phyloP scores from a whole-genome alignment of 37 sponge, comb jelly and placozoan species.

The Haliclona indistincta region DNA sequence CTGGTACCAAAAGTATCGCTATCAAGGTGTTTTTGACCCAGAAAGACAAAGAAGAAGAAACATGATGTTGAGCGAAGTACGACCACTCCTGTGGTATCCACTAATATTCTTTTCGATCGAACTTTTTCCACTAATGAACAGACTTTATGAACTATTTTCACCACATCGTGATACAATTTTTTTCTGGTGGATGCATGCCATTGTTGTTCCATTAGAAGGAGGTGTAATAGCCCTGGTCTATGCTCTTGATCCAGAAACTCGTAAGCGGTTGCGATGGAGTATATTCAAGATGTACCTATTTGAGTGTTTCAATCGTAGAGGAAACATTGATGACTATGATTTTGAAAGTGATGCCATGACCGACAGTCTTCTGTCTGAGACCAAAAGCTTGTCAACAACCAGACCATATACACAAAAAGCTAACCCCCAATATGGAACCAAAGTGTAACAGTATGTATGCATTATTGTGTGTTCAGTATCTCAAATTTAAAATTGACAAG shows the following conservation, averaged over 20 bases:
- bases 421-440: no score
- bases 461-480: no score
- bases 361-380: no score
- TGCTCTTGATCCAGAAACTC: conserved; percentile 52
- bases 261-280: no score
- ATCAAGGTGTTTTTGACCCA: background rate
- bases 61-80: conserved; percentile 38
- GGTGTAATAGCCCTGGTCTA: conserved; percentile 43
- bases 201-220: conserved; percentile 44
- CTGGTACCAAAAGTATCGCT: background rate
- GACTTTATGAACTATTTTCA: conserved; percentile 34
- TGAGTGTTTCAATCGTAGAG: no score
- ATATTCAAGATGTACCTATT: no score
- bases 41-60: background rate
- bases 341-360: no score
- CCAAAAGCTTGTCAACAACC: no score
- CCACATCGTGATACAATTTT: conserved; percentile 7
- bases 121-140: conserved; percentile 63
- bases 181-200: conserved; percentile 58
- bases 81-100: conserved; percentile 70
- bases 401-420: no score
- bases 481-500: no score
- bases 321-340: no score
- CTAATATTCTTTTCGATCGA: conserved; percentile 38
- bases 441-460: no score